These are phyloP conservation scores for Poliocrania exsul DNA, from an alignment of 2,797 vertebrate genomes.

Conservation along the genomic window DNA sequence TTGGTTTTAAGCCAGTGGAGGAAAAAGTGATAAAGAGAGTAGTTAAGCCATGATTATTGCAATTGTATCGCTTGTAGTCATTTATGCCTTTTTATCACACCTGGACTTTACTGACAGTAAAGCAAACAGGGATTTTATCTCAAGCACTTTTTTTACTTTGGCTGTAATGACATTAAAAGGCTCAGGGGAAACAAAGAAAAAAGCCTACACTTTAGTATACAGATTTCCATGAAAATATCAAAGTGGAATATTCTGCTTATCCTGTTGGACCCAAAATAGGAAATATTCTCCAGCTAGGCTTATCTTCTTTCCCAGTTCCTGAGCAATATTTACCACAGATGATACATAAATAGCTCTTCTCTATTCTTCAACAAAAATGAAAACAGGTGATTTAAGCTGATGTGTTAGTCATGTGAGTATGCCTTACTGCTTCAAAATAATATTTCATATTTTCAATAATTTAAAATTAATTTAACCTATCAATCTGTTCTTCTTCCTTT, in stretches of 20 bases:
- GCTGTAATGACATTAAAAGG: neutral
- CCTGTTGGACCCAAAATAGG: neutral
- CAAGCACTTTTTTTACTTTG: neutral
- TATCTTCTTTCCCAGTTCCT: neutral
- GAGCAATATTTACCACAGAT: neutral
- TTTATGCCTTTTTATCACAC: neutral
- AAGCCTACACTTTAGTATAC: fast-evolving
- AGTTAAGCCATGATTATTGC: neutral
- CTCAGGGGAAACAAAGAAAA: neutral
- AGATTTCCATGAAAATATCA: neutral
- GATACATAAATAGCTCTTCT: neutral
- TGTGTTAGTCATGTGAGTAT: neutral
- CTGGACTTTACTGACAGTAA: neutral
- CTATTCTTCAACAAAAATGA: neutral
- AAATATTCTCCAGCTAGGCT: neutral
- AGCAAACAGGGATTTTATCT: neutral
- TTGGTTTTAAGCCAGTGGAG: neutral
- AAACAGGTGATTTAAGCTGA: neutral
- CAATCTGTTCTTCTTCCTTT: neutral
- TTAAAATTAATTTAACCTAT: neutral
- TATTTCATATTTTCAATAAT: neutral
- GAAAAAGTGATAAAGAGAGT: neutral
- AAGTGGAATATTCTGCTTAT: neutral
- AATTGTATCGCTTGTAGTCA: neutral
- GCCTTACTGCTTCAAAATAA: neutral